These are phyloP conservation scores for Catocala sponsa DNA, from an alignment of 2,888 invertebrate genomes.

Conservation along the genomic window DNA sequence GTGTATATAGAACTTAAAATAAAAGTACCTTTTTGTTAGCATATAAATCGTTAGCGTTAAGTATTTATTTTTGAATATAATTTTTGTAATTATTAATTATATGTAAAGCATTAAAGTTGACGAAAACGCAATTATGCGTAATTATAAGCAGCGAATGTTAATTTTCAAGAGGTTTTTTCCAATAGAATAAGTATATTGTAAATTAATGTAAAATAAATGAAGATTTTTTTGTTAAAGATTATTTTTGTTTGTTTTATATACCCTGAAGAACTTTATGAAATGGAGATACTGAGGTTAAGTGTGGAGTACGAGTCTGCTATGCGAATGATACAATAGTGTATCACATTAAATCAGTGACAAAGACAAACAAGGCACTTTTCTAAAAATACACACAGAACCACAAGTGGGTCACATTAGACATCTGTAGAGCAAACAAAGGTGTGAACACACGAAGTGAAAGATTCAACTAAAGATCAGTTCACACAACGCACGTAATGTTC, in stretches of 20 bases:
- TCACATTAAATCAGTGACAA: slow-evolving; percentile 21
- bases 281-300: slow-evolving; percentile 8
- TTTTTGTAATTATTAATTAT: slow-evolving; percentile 74
- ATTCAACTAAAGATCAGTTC: slow-evolving; percentile 61
- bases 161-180: slow-evolving; percentile 78
- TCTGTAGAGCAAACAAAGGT: slow-evolving; percentile 76
- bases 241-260: slow-evolving; percentile 47
- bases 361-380: slow-evolving; percentile 36
- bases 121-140: slow-evolving; percentile 64
- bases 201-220: slow-evolving; percentile 87
- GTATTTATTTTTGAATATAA: slow-evolving; percentile 83
- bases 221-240: slow-evolving; percentile 85
- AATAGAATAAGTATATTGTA: slow-evolving; percentile 76
- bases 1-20: slow-evolving; percentile 73
- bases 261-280: background rate
- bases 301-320: background rate
- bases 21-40: slow-evolving; percentile 84
- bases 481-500: slow-evolving; percentile 65
- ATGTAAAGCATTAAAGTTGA: slow-evolving; percentile 67
- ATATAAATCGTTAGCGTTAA: slow-evolving; percentile 75
- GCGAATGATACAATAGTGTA: slow-evolving; percentile 8
- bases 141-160: slow-evolving; percentile 75
- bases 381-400: slow-evolving; percentile 45
- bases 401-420: slow-evolving; percentile 63
- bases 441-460: slow-evolving; percentile 68